Percentiles rank a stretch among this genome's conserved stretches.
Conservation (phyloP, 92 coral and sea anemone genomes). For the Palythoa caribaeorum region DNA sequence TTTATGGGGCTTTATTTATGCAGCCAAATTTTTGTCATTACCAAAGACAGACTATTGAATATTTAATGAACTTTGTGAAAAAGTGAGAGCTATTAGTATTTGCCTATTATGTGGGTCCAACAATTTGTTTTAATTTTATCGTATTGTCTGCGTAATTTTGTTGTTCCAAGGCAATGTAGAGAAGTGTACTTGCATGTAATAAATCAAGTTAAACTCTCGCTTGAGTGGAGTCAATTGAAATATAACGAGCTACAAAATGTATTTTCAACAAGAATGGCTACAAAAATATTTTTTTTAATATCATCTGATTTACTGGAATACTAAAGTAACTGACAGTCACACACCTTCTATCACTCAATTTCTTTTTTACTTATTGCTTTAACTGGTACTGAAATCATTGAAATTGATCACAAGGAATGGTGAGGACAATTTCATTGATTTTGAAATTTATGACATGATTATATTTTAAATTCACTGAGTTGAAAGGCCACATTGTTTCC, state of each 20-base stretch:
- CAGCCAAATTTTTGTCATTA: no score
- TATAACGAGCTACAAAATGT: not conserved
- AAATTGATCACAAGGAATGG: not conserved
- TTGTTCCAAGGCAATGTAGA: not conserved
- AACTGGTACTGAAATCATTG: conserved; percentile 1
- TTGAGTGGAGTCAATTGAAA: not conserved
- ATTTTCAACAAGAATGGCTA: not conserved
- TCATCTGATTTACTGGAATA: not conserved
- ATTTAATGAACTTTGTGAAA: no score
- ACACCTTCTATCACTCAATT: not conserved
- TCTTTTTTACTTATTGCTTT: not conserved
- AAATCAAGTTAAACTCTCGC: not conserved
- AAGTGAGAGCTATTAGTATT: no score
- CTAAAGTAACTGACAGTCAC: conserved; percentile 18
- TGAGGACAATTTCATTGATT: not conserved
- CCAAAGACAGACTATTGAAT: no score
- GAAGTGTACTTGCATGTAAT: conserved; percentile 1
- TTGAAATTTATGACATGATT: not conserved
- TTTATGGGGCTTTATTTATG: no score
- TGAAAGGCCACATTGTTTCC: conserved; percentile 58
- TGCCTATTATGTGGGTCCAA: not conserved
- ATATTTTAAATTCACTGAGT: not conserved
- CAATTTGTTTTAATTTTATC: not conserved
- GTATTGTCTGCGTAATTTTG: conserved; percentile 1
- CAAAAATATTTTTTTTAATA: no score